Percentiles rank a stretch among this genome's conserved stretches.
These are phyloP conservation scores for Enteromius afrohamiltoni DNA, from an alignment of 2,797 vertebrate species.

Conservation along the genomic window DNA sequence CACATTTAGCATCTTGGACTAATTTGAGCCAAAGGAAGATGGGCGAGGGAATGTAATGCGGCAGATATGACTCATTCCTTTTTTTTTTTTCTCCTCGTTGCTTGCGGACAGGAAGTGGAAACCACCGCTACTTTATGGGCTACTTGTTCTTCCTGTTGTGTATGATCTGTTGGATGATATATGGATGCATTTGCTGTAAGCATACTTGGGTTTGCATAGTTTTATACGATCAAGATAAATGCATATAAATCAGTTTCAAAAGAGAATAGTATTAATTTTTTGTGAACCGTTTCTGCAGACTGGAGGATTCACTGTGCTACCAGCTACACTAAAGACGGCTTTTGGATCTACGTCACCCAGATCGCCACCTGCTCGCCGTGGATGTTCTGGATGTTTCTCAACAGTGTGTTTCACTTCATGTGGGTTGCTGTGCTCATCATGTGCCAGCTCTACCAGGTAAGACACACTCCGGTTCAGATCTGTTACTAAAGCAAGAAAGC, in stretches of 20 bases:
- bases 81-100: neutral
- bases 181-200: slow-evolving; percentile 97
- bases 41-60: neutral
- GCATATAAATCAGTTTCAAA: neutral
- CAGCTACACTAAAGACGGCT: slow-evolving; percentile 91
- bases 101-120: slow-evolving; percentile 89
- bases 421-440: slow-evolving; percentile 99
- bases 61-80: neutral
- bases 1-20: neutral
- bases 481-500: neutral
- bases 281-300: slow-evolving; percentile 73
- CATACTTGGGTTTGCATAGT: slow-evolving; percentile 47
- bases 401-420: slow-evolving; percentile 98
- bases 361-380: slow-evolving; percentile 97
- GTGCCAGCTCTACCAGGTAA: slow-evolving; percentile 99
- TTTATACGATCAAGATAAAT: neutral
- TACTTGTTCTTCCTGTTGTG: slow-evolving; percentile 97
- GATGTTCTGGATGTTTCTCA: slow-evolving; percentile 99
- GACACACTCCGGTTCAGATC: neutral
- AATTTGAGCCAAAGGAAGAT: neutral
- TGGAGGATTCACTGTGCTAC: slow-evolving; percentile 96
- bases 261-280: neutral
- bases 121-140: slow-evolving; percentile 98
- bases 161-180: slow-evolving; percentile 99
- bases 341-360: slow-evolving; percentile 96